Base-by-base conservation (phyloP, 2,797 vertebrate species). In the Rhadinocentrus ornatus region DNA sequence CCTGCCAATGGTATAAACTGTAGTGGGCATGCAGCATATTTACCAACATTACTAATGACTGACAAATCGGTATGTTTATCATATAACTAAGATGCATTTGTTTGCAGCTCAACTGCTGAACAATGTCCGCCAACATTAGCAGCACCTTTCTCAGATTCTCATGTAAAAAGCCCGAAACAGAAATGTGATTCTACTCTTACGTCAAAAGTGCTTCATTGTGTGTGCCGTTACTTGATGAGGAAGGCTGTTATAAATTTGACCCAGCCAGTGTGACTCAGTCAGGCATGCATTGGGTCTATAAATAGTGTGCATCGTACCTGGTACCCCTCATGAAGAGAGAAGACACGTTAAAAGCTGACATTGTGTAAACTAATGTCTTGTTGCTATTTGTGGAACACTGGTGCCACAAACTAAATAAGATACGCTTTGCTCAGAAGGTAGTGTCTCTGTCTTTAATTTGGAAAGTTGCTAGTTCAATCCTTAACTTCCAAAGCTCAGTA, bases 261-360 rank as follows among this genome's bases (percentile, higher is more conserved):
- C 66, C 35, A 1, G 59, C 54, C 24, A 9, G 67, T 66, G 52
- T 80, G 83, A 79, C 76, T 69, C 69, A 10, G 60, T 62, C 66
- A 13, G 66, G 56, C 80, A 67, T 56, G 80, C 62, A 10, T 29
- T 18, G 2, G 39, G 27, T 71, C 83, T 89, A 89, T 81, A 76
- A 90, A 92, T 90, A 89, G 85, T 74, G 20, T 24, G 60, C 32
- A 62, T 55, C 62, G 53, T 62, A 53, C 37, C 56, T 8, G 59
- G 78, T 58, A 54, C 59, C 20, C 60, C 56, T 66, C 66, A 59
- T 63, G 60, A 39, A 31, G 61, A 83, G 59, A 12, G 56, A 39
- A 26, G 52, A 61, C 68, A 57, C 4, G 0, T 41, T 35, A 27
- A 56, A 3, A 0, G 35, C 37, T 60, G 27, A 73, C 34, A 60